phyloP scores from a whole-genome alignment of 1,140 invertebrate species.

The Drosophila santomea region DNA sequence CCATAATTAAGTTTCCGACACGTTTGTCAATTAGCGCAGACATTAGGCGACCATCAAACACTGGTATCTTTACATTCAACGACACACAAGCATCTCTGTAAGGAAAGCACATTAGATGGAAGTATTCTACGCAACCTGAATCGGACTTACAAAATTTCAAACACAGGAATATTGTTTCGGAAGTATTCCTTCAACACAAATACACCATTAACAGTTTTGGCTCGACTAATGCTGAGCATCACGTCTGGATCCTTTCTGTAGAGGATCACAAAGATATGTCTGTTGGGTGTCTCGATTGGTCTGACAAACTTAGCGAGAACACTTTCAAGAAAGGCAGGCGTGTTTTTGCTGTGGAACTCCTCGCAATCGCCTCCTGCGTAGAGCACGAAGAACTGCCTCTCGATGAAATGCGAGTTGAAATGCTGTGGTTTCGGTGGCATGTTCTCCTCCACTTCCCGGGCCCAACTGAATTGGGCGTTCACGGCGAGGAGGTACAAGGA shows the following conservation, averaged over 20 bases:
- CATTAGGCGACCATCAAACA: constrained; percentile 50
- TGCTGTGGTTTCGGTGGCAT: neutral
- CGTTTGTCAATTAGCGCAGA: constrained; percentile 60
- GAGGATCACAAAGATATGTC: constrained; percentile 69
- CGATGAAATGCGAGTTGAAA: constrained; percentile 20
- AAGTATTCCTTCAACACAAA: constrained; percentile 71
- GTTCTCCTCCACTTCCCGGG: constrained; percentile 24
- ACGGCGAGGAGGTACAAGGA: constrained; percentile 45
- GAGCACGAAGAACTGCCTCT: constrained; percentile 66
- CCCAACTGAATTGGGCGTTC: constrained; percentile 52
- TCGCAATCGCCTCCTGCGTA: constrained; percentile 29
- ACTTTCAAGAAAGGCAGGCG: constrained; percentile 32
- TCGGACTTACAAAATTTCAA: constrained; percentile 66
- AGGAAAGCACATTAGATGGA: constrained; percentile 10
- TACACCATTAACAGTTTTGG: constrained; percentile 32
- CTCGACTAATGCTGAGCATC: constrained; percentile 54
- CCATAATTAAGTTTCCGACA: constrained; percentile 71
- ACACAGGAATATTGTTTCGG: constrained; percentile 55
- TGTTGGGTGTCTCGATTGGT: constrained; percentile 43
- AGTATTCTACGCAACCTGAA: neutral
- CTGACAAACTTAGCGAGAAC: constrained; percentile 54
- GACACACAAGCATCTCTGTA: constrained; percentile 49
- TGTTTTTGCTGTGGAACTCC: constrained; percentile 36
- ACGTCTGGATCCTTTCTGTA: constrained; percentile 61
- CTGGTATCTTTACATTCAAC: constrained; percentile 47